Evolutionary conservation across 1,140 invertebrate genomes (phyloP), one percentile per base, ranked within the genome.

Genomic region (Aphidius ervi): DNA sequence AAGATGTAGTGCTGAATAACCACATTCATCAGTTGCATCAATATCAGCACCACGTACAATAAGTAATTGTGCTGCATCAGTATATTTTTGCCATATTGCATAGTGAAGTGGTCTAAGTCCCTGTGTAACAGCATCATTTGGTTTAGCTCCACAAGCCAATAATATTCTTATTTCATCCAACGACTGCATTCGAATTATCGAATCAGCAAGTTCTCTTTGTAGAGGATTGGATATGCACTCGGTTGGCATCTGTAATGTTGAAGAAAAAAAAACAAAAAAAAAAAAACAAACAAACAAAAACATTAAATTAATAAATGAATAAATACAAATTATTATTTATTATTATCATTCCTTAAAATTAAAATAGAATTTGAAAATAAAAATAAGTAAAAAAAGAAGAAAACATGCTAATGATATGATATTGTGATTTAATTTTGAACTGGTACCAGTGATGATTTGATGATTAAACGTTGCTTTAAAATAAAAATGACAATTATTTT

Each of bases 71-170:
- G 90, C 89, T 0, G 92, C 92, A 69, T 93, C 92, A 42, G 86
- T 81, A 75, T 95, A 89, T 9, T 86, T 80, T 70, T 93, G 89
- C 87, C 92, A 95, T 50, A 93, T 90, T 0, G 93, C 93, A 74
- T 96, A 97, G 74, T 96, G 94, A n/a, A 97, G 77, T 0, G 94
- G 93, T 52, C 88, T 84, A 39, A 96, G 79, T 6, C 93, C 93
- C 76, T 91, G 87, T 5, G 87, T 89, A 10, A 89, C 88, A 10
- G 86, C 83, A 66, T 89, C 87, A 68, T 89, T 89, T 5, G 88
- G 86, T 77, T 92, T 92, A 10, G 92, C 92, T 31, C 92, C 92
- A 74, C 89, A 92, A 5, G 91, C 90, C 47, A 94, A 74, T 2
- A 94, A 80, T 58, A 94, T 93, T 45, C 91, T 81, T 37, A 97